These are phyloP conservation scores for Eciton burchellii DNA, from an alignment of 1,140 invertebrate genomes.

Conservation along the genomic window DNA sequence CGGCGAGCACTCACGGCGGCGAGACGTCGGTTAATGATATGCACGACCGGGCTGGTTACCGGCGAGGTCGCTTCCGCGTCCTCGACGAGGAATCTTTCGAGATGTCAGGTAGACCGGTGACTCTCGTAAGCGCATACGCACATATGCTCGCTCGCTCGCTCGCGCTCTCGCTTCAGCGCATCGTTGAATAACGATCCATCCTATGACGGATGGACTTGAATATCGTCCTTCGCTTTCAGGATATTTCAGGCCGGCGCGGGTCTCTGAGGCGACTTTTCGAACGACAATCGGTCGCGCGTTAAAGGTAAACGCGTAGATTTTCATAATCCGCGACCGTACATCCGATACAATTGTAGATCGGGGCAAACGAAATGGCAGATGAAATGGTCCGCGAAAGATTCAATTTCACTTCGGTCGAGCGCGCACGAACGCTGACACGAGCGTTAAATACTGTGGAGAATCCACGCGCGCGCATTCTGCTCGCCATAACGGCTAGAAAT, in stretches of 20 bases:
- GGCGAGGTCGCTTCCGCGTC: conserved; percentile 74
- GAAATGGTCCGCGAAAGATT: conserved; percentile 29
- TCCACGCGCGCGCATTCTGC: not conserved
- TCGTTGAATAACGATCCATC: conserved; percentile 43
- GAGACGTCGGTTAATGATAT: conserved; percentile 67
- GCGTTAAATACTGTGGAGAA: not conserved
- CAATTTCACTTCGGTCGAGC: conserved; percentile 20
- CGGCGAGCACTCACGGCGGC: conserved; percentile 64
- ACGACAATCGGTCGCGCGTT: not conserved
- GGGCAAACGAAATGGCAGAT: not conserved
- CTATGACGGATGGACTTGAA: conserved; percentile 19
- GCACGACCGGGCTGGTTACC: conserved; percentile 64
- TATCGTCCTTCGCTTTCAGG: no score
- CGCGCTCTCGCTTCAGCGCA: conserved; percentile 61
- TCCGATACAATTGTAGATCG: not conserved
- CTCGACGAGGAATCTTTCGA: conserved; percentile 70
- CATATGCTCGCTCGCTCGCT: no score
- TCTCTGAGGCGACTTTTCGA: conserved; percentile 42
- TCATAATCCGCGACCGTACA: not conserved
- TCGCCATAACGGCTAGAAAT: not conserved
- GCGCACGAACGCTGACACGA: not conserved
- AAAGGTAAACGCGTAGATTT: conserved; percentile 30
- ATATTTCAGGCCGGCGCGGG: conserved; percentile 32
- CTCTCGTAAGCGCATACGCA: conserved; percentile 45
- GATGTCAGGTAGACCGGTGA: conserved; percentile 61